Conservation (phyloP, 1,140 invertebrate species). For the Bombus pascuorum region DNA sequence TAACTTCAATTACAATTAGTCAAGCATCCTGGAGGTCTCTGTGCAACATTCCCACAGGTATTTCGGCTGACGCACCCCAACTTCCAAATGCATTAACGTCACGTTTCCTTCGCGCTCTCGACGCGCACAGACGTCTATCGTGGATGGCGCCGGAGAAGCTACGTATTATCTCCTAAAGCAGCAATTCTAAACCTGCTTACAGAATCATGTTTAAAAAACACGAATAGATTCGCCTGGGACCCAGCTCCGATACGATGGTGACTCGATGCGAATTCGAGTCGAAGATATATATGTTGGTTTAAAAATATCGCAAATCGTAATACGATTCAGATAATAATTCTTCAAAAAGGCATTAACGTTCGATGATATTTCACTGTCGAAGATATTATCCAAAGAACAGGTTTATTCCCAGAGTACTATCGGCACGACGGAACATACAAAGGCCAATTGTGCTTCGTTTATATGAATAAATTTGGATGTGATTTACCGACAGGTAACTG, state of each 20-base stretch:
- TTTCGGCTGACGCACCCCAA: constrained; percentile 38
- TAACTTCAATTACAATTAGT: constrained; percentile 53
- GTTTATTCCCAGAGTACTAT: background rate
- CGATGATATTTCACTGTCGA: background rate
- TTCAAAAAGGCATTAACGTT: too few relatives aligned
- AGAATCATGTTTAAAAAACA: constrained; percentile 26
- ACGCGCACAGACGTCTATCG: background rate
- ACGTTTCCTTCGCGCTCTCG: background rate
- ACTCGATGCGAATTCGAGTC: background rate
- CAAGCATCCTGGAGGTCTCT: constrained; percentile 50
- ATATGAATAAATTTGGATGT: constrained; percentile 9
- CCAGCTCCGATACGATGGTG: background rate
- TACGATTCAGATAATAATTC: background rate
- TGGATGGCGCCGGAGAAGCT: background rate
- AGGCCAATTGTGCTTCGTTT: constrained; percentile 10
- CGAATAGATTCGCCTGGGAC: background rate
- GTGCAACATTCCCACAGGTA: constrained; percentile 45
- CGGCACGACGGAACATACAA: background rate
- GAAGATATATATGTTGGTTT: background rate
- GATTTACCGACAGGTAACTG: constrained; percentile 33
- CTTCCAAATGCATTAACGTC: constrained; percentile 44
- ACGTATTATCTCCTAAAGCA: background rate
- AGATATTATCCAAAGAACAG: background rate
- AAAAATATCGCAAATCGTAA: background rate
- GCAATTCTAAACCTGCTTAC: background rate